Evolutionary conservation across 2,888 invertebrate species (phyloP).

Genomic region (Lasioglossum malachurum): DNA sequence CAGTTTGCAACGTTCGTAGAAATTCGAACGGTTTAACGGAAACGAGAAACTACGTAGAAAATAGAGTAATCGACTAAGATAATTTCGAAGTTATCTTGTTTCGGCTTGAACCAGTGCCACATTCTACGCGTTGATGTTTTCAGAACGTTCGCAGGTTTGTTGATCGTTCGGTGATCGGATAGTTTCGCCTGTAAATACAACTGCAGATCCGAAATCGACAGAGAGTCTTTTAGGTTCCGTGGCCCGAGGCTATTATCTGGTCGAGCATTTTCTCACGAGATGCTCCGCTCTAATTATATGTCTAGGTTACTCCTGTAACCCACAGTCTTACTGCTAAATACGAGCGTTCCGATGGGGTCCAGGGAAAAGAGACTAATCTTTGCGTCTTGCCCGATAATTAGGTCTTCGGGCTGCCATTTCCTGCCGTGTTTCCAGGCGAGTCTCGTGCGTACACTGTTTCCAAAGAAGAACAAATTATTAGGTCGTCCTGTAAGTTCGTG

Average conservation of each 20-base stretch:
- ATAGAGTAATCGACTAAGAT: background rate
- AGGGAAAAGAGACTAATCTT: conserved; percentile 75
- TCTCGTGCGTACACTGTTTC: background rate
- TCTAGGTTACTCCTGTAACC: conserved; percentile 83
- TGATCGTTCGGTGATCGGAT: conserved; percentile 30
- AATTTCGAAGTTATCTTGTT: background rate
- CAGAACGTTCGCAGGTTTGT: conserved; percentile 18
- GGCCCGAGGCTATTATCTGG: conserved; percentile 80
- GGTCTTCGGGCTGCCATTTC: conserved; percentile 19
- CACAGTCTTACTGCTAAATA: conserved; percentile 81
- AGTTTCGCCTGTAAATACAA: conserved; percentile 57
- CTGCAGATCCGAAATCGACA: conserved; percentile 45
- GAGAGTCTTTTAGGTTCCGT: conserved; percentile 74
- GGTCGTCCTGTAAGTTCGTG: background rate
- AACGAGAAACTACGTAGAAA: background rate
- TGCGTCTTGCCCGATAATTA: conserved; percentile 67
- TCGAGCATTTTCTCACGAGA: conserved; percentile 82
- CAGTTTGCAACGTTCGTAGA: background rate
- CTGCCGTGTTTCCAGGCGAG: conserved; percentile 8
- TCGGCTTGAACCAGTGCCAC: background rate
- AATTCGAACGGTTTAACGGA: background rate
- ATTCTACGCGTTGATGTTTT: background rate
- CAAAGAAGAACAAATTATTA: background rate
- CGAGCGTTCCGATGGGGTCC: conserved; percentile 40
- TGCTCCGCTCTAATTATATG: conserved; percentile 82